Base-by-base conservation (phyloP, 35 echinoderm and acorn worm species). In the Chiridota heheva region DNA sequence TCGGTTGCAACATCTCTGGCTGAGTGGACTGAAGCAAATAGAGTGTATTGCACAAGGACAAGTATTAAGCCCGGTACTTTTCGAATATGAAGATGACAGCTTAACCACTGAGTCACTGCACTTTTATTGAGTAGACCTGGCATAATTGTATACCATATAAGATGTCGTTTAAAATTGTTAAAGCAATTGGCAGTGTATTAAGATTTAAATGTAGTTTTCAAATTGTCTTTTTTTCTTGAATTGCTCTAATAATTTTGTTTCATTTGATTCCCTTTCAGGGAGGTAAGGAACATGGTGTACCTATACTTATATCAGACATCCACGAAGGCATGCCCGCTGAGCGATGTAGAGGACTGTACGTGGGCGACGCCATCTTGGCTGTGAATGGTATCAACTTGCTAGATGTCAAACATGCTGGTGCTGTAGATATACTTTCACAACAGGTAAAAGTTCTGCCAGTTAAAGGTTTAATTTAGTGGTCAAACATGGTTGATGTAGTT, bases 251-350 rank as follows among this genome's bases (percentile, higher is more conserved):
- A 29, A 8, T 38, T 15, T 78, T 40, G 58, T 57, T 24, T 58
- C 39, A 25, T 62, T 1, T 5, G 5, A 12, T 75, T 47, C 22
- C 4, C 12, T 75, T 29, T 28, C 74, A 98, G 95, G 95, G 95
- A 5, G 95, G 93, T 33, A 91, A 91, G 69, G 95, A 98, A 68
- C 95, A 98, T 73, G 95, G 95, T 29, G 95, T 98, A 34, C 95
- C 95, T 22, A 98, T 98, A 42, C 75, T 98, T 3, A 92, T 98
- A 32, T 98, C 95, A 18, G 95, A 91, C 49, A 98, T 98, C 59
- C 95, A 98, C 36, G 84, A 91, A 24, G 90, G 90, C 6, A 86
- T 88, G 39, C 95, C 95, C 26, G 95, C 89, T 20, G 89, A 92
- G 38, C 65, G 95, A 10, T 88, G 95, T 46, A 42, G 77, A 48